A percentile compares a stretch with the other conserved stretches of the same genome.
phyloP scores from a whole-genome alignment of 2,113 vertebrate genomes.

The Lagopus muta region DNA sequence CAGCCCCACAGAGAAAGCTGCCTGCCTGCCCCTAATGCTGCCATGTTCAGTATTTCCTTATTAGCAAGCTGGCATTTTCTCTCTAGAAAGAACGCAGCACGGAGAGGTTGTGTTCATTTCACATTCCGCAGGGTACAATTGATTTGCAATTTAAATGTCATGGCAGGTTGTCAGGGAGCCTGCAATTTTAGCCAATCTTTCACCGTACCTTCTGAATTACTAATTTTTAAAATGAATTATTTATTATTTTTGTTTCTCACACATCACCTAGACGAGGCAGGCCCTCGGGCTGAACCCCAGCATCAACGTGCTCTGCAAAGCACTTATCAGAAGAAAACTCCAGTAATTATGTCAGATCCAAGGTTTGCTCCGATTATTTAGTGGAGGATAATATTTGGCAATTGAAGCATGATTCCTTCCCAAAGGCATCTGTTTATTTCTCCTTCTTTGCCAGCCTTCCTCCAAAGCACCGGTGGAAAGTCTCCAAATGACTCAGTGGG shows the following conservation, averaged over 20 bases:
- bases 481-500: background rate
- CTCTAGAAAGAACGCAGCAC: background rate
- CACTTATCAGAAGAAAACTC: background rate
- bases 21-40: background rate
- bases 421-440: background rate
- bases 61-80: fast-evolving
- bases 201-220: constrained; percentile 30
- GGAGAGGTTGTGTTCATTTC: fast-evolving
- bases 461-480: background rate
- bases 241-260: constrained; percentile 37
- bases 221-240: constrained; percentile 47
- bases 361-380: background rate
- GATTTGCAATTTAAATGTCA: background rate
- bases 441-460: background rate
- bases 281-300: background rate
- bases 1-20: no score
- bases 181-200: background rate
- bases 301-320: background rate
- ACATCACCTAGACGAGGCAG: background rate
- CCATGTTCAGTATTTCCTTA: background rate
- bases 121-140: background rate
- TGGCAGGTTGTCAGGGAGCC: background rate
- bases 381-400: background rate
- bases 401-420: background rate
- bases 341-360: background rate